Evolutionary conservation across 2,797 vertebrate species (phyloP), one percentile per base, ranked within the genome.

Genomic region (Hipposideros larvatus): DNA sequence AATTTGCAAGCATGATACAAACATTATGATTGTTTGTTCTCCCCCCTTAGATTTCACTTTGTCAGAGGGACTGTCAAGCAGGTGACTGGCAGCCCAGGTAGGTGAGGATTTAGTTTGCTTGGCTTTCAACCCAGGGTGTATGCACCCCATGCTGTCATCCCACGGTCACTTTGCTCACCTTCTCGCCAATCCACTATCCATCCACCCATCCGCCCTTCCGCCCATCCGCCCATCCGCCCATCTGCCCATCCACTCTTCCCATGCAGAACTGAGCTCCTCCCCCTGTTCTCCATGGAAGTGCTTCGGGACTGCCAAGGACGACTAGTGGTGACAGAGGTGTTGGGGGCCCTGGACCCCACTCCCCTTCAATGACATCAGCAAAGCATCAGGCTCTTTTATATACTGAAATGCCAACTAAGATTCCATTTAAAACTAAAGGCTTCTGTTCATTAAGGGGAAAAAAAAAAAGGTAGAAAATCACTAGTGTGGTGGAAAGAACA

Each of bases 311-410:
- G 46, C n/a, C 11, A 19, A 24, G 26, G 51, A 24, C 1, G 13
- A n/a, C 61, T 82, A 57, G 46, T 1, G 0, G 31, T 0, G 0
- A 34, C 59, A 26, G 51, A 26, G 70, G 46, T 7, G 0, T 3
- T 24, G 26, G 31, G 37, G 14, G 80, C 34, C 22, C 51, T 13
- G 31, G 31, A 70, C 26, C 37, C 53, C 0, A 0, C 8, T 28
- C 26, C 41, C 57, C 74, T 65, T 55, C 37, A 51, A 28, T 4
- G 65, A 63, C 19, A 11, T 24, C 16, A 55, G 41, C 82, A 48
- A 59, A 96, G 43, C 24, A 18, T 15, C 41, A 9, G 6, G 18
- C 24, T 90, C 55, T 92, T 93, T 41, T 48, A 74, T 68, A 91
- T 24, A 41, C 5, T 28, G 41, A 87, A 15, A 61, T 77, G 37